These are phyloP conservation scores for Heliornis fulica DNA, from an alignment of 2,113 vertebrate genomes.

Conservation along the genomic window DNA sequence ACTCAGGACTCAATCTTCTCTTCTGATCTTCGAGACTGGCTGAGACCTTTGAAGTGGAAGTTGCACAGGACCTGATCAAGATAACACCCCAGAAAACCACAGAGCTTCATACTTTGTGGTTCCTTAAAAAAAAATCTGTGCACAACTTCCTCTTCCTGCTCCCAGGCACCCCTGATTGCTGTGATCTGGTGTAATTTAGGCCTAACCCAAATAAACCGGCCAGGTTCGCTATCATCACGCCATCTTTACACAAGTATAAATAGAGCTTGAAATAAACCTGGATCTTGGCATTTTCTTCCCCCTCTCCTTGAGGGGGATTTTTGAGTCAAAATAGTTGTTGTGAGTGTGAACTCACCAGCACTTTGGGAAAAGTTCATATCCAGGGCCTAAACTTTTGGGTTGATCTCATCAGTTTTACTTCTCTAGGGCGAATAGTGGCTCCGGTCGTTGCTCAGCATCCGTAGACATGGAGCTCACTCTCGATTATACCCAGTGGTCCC, in stretches of 20 bases:
- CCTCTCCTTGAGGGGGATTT: neutral
- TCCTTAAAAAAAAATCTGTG: slow-evolving; percentile 14
- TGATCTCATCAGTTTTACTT: neutral
- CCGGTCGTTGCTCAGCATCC: neutral
- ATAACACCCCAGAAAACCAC: neutral
- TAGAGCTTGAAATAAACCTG: neutral
- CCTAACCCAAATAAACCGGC: neutral
- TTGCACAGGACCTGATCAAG: neutral
- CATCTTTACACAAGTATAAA: neutral
- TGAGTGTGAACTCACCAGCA: neutral
- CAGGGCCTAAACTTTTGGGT: neutral
- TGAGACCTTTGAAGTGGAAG: slow-evolving; percentile 48
- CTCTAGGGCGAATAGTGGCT: neutral
- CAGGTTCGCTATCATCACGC: neutral
- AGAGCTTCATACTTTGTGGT: neutral
- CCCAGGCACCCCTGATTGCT: neutral
- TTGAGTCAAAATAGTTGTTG: neutral
- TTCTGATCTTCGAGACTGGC: slow-evolving; percentile 1
- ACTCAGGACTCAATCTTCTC: neutral
- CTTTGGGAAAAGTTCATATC: neutral
- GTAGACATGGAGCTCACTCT: neutral
- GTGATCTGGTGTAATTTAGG: neutral
- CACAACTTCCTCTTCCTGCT: slow-evolving; percentile 32
- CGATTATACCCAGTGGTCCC: accelerated
- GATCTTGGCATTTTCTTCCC: neutral